Conservation (phyloP, 1,140 invertebrate species). For the Helicoverpa zea region DNA sequence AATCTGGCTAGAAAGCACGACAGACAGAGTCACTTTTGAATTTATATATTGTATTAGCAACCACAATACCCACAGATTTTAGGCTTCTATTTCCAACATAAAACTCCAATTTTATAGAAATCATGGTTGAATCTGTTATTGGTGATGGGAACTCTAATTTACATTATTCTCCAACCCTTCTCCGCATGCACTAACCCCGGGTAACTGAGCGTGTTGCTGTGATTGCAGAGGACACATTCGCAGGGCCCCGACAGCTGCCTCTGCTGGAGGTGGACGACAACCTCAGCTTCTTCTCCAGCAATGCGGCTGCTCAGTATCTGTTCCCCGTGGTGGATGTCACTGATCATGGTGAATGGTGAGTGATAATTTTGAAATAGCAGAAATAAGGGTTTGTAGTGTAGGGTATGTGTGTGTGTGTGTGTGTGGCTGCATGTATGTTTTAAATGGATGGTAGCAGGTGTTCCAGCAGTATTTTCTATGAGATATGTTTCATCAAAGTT, state of each 20-base stretch:
- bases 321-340: slow-evolving; percentile 74
- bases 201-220: slow-evolving; percentile 58
- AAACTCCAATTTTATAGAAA: too few relatives aligned
- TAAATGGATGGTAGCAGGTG: too few relatives aligned
- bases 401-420: too few relatives aligned
- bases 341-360: slow-evolving; percentile 73
- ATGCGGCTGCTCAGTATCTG: slow-evolving; percentile 80
- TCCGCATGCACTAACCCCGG: slow-evolving; percentile 19
- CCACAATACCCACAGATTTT: too few relatives aligned
- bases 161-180: background rate
- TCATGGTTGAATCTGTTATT: too few relatives aligned
- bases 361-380: background rate
- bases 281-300: slow-evolving; percentile 81
- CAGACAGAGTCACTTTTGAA: too few relatives aligned
- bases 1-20: too few relatives aligned
- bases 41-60: too few relatives aligned
- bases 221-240: slow-evolving; percentile 73
- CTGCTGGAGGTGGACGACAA: slow-evolving; percentile 76
- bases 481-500: background rate
- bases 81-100: too few relatives aligned
- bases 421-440: too few relatives aligned
- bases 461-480: too few relatives aligned
- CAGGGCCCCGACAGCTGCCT: slow-evolving; percentile 76
- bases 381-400: background rate
- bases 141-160: background rate